Evolutionary conservation across 1,140 invertebrate species (phyloP), one percentile per base, ranked within the genome.

Genomic region (Xylocopa sonorina): DNA sequence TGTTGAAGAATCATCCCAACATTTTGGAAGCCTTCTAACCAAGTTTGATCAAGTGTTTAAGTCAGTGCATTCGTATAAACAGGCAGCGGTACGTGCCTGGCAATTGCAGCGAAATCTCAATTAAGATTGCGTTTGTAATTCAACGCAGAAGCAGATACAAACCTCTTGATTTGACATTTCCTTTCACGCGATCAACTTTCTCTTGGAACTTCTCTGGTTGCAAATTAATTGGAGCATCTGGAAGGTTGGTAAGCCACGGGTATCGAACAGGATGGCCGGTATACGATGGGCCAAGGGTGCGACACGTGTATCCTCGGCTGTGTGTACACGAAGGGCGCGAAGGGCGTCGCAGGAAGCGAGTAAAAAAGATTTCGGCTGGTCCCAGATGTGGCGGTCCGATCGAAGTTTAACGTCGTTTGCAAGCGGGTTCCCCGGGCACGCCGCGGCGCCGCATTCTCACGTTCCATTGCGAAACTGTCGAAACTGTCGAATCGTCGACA

Each of bases 401-500:
- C 81, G 87, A 91, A 92, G 87, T 91, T 92, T 91, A 89, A 90
- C 87, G 88, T 90, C 89, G 89, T 91, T 90, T 89, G 86, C 88
- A 83, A 87, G 84, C 85, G 83, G 87, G 88, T 86, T 88, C 78
- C 87, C 82, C 67, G 69, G 73, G 14, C 71, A 71, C 34, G 51
- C 21, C 71, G 72, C 34, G 51, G 75, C 76, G 67, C 73, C 86
- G 82, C 88, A 88, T 91, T 91, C 83, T 90, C 86, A 84, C 88
- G 86, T 92, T 89, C 83, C 82, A 88, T 88, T 82, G 84, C 81
- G 83, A 86, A 90, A 89, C 90, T 90, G 89, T 92, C 89, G 89
- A 84, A 91, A 91, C 88, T 92, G 91, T 92, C 91, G 89, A 92
- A 91, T 91, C 81, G 86, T 80, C 88, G 86, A 91, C 90, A 91